These are phyloP conservation scores for Dusona sp. DNA, from an alignment of 2,888 invertebrate genomes.

Conservation along the genomic window DNA sequence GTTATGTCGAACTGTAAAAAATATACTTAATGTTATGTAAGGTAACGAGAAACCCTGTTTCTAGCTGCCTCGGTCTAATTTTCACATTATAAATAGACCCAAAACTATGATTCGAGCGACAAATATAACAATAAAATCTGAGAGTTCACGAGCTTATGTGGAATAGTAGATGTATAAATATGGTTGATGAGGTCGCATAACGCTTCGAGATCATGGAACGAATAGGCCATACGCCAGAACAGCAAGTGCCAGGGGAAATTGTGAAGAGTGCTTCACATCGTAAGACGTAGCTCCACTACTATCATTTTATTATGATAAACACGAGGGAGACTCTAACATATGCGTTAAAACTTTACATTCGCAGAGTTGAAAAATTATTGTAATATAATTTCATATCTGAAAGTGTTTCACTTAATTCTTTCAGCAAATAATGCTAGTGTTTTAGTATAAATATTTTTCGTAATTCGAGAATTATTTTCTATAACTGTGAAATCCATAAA, in stretches of 20 bases:
- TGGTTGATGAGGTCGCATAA: constrained; percentile 22
- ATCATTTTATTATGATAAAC: constrained; percentile 13
- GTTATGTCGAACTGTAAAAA: constrained; percentile 1
- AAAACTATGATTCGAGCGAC: constrained; percentile 73
- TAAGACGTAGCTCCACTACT: neutral
- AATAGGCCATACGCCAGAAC: constrained; percentile 56
- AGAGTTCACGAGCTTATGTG: constrained; percentile 69
- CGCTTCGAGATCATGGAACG: constrained; percentile 48
- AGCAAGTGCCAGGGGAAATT: constrained; percentile 33
- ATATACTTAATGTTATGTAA: neutral
- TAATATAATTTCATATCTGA: neutral
- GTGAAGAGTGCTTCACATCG: constrained; percentile 10
- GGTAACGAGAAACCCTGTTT: neutral
- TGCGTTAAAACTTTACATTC: neutral
- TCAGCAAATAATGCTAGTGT: neutral
- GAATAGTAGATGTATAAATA: constrained; percentile 23
- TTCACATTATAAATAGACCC: neutral
- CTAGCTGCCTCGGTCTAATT: constrained; percentile 9
- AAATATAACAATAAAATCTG: constrained; percentile 78
- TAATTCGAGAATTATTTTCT: neutral
- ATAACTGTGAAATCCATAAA: neutral
- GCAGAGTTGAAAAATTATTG: neutral
- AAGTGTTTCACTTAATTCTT: neutral
- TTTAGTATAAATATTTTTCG: neutral
- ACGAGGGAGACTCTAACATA: neutral